phyloP scores from a whole-genome alignment of 1,140 invertebrate species.

The Drosophila trapezifrons region DNA sequence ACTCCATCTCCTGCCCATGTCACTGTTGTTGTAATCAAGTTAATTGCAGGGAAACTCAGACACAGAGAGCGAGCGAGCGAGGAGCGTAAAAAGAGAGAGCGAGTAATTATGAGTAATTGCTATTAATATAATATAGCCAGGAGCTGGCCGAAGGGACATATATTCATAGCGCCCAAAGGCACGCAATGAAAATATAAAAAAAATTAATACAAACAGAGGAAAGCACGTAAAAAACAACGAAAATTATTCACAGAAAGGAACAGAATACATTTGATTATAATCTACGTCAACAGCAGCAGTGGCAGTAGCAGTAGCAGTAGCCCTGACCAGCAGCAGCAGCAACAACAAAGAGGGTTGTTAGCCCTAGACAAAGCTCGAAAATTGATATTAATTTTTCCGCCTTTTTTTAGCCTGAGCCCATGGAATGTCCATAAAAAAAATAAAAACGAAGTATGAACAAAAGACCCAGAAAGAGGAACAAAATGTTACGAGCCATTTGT shows the following conservation, averaged over 20 bases:
- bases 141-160: slow-evolving; percentile 53
- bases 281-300: slow-evolving; percentile 59
- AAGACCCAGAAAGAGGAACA: slow-evolving; percentile 49
- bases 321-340: slow-evolving; percentile 4
- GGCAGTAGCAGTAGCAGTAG: slow-evolving; percentile 1
- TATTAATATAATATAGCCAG: slow-evolving; percentile 73
- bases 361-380: slow-evolving; percentile 75
- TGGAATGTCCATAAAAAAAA: slow-evolving; percentile 73
- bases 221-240: slow-evolving; percentile 27
- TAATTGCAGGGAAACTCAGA: slow-evolving; percentile 56
- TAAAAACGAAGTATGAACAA: slow-evolving; percentile 47
- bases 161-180: slow-evolving; percentile 66
- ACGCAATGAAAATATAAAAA: slow-evolving; percentile 69
- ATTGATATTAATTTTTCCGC: slow-evolving; percentile 77
- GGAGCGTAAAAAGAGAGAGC: slow-evolving; percentile 38
- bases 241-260: slow-evolving; percentile 40
- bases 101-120: slow-evolving; percentile 78
- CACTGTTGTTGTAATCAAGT: slow-evolving; percentile 70
- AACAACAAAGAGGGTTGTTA: slow-evolving; percentile 47
- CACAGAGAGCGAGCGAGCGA: background rate
- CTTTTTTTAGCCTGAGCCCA: slow-evolving; percentile 36
- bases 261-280: slow-evolving; percentile 63
- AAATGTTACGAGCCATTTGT: slow-evolving; percentile 63
- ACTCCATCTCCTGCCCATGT: slow-evolving; percentile 12
- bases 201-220: slow-evolving; percentile 14